phyloP scores from a whole-genome alignment of 2,797 vertebrate species.

The Falco rusticolus region DNA sequence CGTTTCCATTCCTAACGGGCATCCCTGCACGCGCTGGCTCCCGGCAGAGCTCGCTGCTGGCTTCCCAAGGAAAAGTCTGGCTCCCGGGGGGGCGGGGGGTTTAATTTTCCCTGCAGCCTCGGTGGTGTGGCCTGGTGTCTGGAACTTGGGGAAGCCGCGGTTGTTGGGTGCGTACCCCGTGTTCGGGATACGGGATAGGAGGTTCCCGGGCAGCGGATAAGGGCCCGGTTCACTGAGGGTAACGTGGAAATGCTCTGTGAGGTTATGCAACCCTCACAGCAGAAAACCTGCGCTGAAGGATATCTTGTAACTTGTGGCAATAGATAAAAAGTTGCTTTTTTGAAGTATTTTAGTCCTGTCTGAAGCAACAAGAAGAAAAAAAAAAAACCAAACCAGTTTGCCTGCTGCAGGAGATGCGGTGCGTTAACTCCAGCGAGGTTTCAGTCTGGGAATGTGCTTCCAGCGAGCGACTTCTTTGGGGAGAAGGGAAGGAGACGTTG shows the following conservation, averaged over 20 bases:
- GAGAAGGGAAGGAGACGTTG: background rate
- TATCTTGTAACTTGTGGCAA: background rate
- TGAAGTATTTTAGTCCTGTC: background rate
- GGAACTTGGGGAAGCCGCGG: too few relatives aligned
- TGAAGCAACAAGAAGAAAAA: background rate
- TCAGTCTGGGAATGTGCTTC: background rate
- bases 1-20: background rate
- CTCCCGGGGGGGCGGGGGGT: too few relatives aligned
- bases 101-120: background rate
- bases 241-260: background rate
- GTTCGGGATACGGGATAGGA: background rate
- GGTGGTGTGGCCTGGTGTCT: too few relatives aligned
- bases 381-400: background rate
- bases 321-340: background rate
- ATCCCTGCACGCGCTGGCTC: too few relatives aligned
- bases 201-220: background rate
- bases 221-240: background rate
- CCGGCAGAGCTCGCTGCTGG: background rate
- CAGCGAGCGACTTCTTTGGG: rapidly evolving
- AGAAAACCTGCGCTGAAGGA: background rate
- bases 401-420: background rate
- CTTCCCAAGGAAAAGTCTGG: background rate
- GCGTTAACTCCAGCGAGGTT: background rate
- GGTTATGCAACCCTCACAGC: background rate
- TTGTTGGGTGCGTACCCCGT: background rate